Evolutionary conservation across 2,797 vertebrate genomes (phyloP).

Genomic region (Coccyzus lansbergi): DNA sequence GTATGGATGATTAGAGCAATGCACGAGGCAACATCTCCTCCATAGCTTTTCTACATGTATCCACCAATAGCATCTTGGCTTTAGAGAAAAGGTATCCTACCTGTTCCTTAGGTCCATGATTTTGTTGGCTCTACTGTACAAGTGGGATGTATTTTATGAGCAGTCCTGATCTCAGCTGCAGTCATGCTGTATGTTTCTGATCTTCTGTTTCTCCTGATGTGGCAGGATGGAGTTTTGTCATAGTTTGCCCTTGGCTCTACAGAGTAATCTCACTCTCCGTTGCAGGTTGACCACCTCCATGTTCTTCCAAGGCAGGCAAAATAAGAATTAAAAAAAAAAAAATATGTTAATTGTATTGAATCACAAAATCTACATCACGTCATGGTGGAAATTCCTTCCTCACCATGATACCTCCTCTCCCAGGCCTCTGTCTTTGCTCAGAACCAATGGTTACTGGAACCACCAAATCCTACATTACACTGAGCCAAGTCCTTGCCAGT

Average conservation of each 20-base stretch:
- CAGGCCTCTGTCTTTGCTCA: not conserved
- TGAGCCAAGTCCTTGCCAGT: not conserved
- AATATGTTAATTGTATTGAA: not conserved
- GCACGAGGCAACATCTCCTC: not conserved
- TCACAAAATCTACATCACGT: conserved; percentile 2
- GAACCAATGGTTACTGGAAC: conserved; percentile 54
- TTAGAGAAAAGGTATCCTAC: not conserved
- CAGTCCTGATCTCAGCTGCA: not conserved
- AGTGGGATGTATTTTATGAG: not conserved
- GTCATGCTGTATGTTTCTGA: not conserved
- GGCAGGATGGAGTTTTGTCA: not conserved
- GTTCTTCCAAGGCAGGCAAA: not conserved
- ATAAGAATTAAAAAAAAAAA: not conserved
- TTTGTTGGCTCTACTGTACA: not conserved
- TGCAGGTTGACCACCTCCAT: not conserved
- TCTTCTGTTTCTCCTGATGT: not conserved
- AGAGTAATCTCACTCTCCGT: fast-evolving
- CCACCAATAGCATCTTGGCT: not conserved
- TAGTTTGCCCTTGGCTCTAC: not conserved
- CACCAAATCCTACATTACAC: not conserved
- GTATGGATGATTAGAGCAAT: not conserved
- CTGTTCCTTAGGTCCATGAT: fast-evolving
- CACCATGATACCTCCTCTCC: not conserved
- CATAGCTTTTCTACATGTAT: not conserved
- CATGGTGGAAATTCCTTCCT: conserved; percentile 57